phyloP scores from a whole-genome alignment of 2,888 invertebrate genomes.

The Meta bourneti region DNA sequence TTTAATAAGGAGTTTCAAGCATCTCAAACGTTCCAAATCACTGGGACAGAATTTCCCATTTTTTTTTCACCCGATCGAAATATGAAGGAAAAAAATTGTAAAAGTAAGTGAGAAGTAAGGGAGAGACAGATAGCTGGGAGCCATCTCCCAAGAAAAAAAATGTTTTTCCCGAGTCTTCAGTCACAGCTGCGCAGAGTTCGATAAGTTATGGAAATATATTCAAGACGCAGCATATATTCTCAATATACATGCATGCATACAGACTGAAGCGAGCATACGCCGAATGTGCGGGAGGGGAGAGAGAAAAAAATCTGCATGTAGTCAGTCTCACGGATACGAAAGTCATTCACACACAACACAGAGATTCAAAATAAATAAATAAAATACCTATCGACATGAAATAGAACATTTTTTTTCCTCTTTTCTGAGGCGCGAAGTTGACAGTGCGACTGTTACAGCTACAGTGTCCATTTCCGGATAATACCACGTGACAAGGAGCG shows the following conservation, averaged over 20 bases:
- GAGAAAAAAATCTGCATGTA: conserved; percentile 56
- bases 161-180: conserved; percentile 52
- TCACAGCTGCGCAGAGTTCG: conserved; percentile 71
- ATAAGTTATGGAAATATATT: conserved; percentile 76
- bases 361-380: conserved; percentile 75
- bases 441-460: conserved; percentile 68
- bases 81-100: conserved; percentile 20
- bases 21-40: conserved; percentile 36
- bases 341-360: conserved; percentile 65
- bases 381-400: conserved; percentile 73
- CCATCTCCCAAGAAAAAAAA: conserved; percentile 51
- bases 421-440: conserved; percentile 51
- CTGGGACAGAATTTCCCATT: conserved; percentile 17
- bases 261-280: conserved; percentile 18
- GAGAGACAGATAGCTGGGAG: conserved; percentile 65
- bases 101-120: not conserved
- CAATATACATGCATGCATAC: conserved; percentile 57
- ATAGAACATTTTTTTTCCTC: conserved; percentile 64
- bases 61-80: conserved; percentile 8
- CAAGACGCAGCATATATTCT: conserved; percentile 69
- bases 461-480: conserved; percentile 76
- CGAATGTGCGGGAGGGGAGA: conserved; percentile 16
- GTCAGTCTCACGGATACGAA: conserved; percentile 54
- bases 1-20: conserved; percentile 44
- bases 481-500: conserved; percentile 75